phyloP scores from a whole-genome alignment of 1,140 invertebrate species.

The Acromyrmex heyeri region DNA sequence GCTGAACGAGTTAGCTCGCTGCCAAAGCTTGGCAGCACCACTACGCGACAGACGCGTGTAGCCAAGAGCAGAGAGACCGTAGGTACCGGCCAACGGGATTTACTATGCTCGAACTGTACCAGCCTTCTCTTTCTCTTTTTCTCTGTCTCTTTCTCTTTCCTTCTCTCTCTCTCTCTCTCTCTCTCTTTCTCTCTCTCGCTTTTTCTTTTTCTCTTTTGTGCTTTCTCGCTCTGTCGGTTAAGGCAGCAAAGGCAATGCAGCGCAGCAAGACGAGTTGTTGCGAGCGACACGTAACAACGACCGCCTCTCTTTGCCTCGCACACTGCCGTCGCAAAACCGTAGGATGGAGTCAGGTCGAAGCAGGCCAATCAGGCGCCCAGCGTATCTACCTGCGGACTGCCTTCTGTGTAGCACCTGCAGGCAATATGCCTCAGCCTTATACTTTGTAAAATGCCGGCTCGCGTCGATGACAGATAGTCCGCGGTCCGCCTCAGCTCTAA shows the following conservation, averaged over 20 bases:
- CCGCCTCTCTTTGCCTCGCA: constrained; percentile 70
- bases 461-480: constrained; percentile 79
- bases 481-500: constrained; percentile 3
- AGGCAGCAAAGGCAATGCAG: constrained; percentile 59
- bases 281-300: constrained; percentile 74
- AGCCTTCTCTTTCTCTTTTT: constrained; percentile 60
- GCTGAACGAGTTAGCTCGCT: constrained; percentile 72
- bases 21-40: constrained; percentile 79
- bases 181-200: neutral
- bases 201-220: no score
- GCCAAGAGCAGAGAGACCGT: constrained; percentile 66
- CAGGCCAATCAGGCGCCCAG: constrained; percentile 85
- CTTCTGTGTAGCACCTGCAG: constrained; percentile 83
- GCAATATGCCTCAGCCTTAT: constrained; percentile 75
- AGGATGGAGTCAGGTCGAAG: constrained; percentile 77
- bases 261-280: constrained; percentile 67
- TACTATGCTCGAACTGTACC: constrained; percentile 80
- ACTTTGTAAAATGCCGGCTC: constrained; percentile 83
- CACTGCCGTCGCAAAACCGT: constrained; percentile 68
- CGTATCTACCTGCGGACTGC: constrained; percentile 84
- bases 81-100: constrained; percentile 81
- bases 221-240: constrained; percentile 6
- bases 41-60: constrained; percentile 68
- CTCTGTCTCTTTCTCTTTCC: constrained; percentile 15
- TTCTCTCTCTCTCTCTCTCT: constrained; percentile 22